phyloP scores from a whole-genome alignment of 2,888 invertebrate species.

The Pachliopta kotzebuea region DNA sequence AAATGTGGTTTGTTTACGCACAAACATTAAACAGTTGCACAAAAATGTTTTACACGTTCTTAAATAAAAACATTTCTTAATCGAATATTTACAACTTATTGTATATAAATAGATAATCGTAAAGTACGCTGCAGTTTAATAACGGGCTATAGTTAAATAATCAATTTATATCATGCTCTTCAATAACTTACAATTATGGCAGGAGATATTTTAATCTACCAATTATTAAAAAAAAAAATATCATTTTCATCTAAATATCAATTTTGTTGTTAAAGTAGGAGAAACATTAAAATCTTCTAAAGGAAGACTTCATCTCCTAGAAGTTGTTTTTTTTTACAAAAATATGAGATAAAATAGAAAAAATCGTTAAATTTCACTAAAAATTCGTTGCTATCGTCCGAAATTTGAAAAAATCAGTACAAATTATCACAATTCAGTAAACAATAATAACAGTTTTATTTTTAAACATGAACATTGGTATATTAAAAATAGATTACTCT shows the following conservation, averaged over 20 bases:
- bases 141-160: not conserved
- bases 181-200: constrained; percentile 19
- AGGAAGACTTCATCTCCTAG: too few species aligned
- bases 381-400: not conserved
- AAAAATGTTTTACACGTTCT: constrained; percentile 39
- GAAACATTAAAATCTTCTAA: not conserved
- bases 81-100: constrained; percentile 48
- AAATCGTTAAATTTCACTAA: not conserved
- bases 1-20: constrained; percentile 67
- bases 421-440: not conserved
- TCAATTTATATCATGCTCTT: not conserved
- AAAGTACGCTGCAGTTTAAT: constrained; percentile 10
- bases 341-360: not conserved
- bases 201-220: constrained; percentile 15
- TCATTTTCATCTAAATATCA: not conserved
- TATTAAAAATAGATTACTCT: too few species aligned
- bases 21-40: constrained; percentile 65
- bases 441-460: not conserved
- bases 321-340: too few species aligned
- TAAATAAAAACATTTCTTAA: constrained; percentile 51
- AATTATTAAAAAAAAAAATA: not conserved
- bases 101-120: constrained; percentile 28
- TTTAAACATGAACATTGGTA: too few species aligned
- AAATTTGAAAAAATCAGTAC: not conserved
- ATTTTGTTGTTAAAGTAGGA: not conserved